Percentiles rank a stretch among this genome's conserved stretches.
phyloP scores from a whole-genome alignment of 2,113 vertebrate species.

The Orientallactaga bullata region DNA sequence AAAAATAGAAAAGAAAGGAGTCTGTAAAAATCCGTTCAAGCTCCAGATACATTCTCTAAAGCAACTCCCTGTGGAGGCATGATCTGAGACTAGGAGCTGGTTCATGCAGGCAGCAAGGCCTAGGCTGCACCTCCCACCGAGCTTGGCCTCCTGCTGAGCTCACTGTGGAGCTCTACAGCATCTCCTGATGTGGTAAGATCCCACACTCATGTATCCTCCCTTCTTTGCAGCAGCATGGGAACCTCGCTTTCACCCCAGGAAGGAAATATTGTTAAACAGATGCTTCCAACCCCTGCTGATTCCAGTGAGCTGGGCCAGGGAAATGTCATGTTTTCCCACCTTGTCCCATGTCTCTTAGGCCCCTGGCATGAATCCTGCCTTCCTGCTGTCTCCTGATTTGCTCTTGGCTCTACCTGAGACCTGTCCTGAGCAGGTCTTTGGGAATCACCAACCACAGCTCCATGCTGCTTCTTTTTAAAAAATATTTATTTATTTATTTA shows the following conservation, averaged over 20 bases:
- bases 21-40: neutral
- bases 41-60: neutral
- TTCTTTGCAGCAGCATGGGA: neutral
- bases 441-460: neutral
- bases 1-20: neutral
- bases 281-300: neutral
- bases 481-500: too few species aligned
- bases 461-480: neutral
- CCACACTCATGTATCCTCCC: slow-evolving; percentile 13
- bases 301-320: neutral
- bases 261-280: neutral
- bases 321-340: neutral
- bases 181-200: neutral
- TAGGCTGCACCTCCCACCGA: neutral
- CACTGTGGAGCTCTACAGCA: neutral
- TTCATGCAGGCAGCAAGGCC: neutral
- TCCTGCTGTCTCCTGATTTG: neutral
- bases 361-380: neutral
- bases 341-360: neutral
- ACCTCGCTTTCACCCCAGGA: neutral
- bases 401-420: slow-evolving; percentile 13
- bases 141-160: neutral
- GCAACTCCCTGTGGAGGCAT: neutral
- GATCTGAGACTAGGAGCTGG: neutral
- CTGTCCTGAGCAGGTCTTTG: neutral